Percentiles rank a stretch among this genome's conserved stretches.
phyloP scores from a whole-genome alignment of 2,113 vertebrate species.

The Eonycteris spelaea region DNA sequence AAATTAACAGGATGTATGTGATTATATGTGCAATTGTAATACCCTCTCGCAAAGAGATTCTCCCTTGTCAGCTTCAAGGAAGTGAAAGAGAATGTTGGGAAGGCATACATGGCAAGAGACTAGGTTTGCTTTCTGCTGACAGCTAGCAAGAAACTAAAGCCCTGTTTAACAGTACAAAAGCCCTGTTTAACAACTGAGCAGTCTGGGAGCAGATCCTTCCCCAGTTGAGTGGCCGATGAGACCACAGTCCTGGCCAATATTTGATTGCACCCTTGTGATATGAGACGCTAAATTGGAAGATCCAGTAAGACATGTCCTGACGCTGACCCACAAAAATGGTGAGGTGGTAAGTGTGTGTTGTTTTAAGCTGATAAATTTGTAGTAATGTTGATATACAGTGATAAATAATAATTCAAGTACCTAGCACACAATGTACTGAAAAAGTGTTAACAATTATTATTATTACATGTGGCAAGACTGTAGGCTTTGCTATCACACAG shows the following conservation, averaged over 20 bases:
- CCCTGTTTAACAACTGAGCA: neutral
- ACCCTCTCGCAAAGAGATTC: accelerated
- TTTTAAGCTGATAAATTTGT: no score
- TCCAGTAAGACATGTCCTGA: no score
- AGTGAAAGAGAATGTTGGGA: neutral
- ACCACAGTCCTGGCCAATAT: neutral
- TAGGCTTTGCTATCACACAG: neutral
- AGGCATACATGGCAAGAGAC: no score
- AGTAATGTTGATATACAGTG: no score
- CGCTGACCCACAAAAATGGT: no score
- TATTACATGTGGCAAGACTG: neutral
- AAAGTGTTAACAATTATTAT: neutral
- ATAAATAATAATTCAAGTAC: neutral
- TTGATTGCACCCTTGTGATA: neutral
- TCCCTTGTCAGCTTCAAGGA: neutral
- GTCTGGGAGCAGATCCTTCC: neutral
- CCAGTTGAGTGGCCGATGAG: neutral
- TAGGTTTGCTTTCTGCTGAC: neutral
- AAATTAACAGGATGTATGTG: neutral
- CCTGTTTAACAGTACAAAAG: no score
- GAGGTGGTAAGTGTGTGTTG: no score
- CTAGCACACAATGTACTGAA: neutral
- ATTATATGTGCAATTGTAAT: neutral
- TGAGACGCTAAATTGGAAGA: neutral
- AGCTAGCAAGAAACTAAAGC: neutral